phyloP scores from a whole-genome alignment of 2,888 invertebrate genomes.

The Conops quadrifasciatus region DNA sequence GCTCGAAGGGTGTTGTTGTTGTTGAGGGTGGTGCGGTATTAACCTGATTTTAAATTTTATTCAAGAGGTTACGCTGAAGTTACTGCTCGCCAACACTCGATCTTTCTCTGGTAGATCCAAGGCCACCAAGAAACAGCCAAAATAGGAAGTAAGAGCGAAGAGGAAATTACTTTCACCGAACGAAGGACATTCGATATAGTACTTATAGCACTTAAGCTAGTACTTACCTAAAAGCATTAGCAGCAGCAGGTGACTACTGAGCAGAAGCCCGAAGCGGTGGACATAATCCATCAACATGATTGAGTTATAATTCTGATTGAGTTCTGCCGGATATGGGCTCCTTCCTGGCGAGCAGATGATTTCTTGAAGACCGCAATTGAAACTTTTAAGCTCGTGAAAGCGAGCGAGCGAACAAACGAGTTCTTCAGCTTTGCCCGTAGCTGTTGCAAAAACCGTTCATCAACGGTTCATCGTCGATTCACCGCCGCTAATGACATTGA shows the following conservation, averaged over 20 bases:
- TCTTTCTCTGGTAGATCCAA: too few species aligned
- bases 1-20: background rate
- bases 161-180: background rate
- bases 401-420: background rate
- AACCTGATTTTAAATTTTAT: background rate
- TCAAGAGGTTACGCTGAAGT: background rate
- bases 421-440: too few species aligned
- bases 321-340: background rate
- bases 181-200: background rate
- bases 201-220: background rate
- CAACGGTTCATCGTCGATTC: too few species aligned
- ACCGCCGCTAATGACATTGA: too few species aligned
- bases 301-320: conserved; percentile 33
- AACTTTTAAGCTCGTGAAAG: background rate
- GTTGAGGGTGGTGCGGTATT: background rate
- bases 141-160: background rate
- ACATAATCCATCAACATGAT: conserved; percentile 58
- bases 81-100: too few species aligned
- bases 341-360: background rate
- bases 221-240: conserved; percentile 58
- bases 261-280: conserved; percentile 52
- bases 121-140: too few species aligned
- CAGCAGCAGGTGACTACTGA: conserved; percentile 57
- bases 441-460: too few species aligned
- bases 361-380: background rate